A percentile compares a stretch with the other conserved stretches of the same genome.
These are phyloP conservation scores for Amiota mariae DNA, from an alignment of 2,888 invertebrate species.

Conservation along the genomic window DNA sequence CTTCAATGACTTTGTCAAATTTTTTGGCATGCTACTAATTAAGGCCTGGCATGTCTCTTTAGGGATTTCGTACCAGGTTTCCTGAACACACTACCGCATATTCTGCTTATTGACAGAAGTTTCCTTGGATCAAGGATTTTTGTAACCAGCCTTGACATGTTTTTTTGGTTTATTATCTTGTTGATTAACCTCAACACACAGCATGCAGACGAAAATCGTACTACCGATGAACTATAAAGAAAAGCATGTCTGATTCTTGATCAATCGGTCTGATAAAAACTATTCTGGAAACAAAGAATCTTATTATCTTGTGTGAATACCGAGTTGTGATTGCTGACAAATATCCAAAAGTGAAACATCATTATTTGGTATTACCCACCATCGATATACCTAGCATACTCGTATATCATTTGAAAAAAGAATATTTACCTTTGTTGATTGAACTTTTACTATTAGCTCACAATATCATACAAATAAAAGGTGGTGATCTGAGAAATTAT, in stretches of 20 bases:
- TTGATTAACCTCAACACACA: too few species aligned
- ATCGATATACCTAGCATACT: slow-evolving; percentile 81
- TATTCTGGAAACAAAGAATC: slow-evolving; percentile 81
- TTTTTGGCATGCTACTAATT: too few species aligned
- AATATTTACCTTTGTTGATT: slow-evolving; percentile 80
- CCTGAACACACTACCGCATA: too few species aligned
- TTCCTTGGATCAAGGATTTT: too few species aligned
- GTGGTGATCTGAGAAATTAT: slow-evolving; percentile 73
- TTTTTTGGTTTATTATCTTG: too few species aligned
- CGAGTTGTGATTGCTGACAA: slow-evolving; percentile 87
- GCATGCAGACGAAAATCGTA: too few species aligned
- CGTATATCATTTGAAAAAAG: slow-evolving; percentile 70
- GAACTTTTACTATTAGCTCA: slow-evolving; percentile 82
- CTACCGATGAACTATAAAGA: background rate
- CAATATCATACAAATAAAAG: slow-evolving; percentile 75
- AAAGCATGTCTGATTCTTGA: slow-evolving; percentile 75
- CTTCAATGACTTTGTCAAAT: too few species aligned
- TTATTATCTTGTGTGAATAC: slow-evolving; percentile 80
- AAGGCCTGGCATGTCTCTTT: too few species aligned
- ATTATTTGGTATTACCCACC: slow-evolving; percentile 85
- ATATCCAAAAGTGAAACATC: slow-evolving; percentile 88
- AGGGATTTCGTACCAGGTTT: too few species aligned
- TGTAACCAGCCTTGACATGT: too few species aligned
- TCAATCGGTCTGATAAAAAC: slow-evolving; percentile 79
- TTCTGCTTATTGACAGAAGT: too few species aligned